A percentile compares a stretch with the other conserved stretches of the same genome.
Conservation (phyloP, 2,113 vertebrate species). For the Pseudopodoces humilis region DNA sequence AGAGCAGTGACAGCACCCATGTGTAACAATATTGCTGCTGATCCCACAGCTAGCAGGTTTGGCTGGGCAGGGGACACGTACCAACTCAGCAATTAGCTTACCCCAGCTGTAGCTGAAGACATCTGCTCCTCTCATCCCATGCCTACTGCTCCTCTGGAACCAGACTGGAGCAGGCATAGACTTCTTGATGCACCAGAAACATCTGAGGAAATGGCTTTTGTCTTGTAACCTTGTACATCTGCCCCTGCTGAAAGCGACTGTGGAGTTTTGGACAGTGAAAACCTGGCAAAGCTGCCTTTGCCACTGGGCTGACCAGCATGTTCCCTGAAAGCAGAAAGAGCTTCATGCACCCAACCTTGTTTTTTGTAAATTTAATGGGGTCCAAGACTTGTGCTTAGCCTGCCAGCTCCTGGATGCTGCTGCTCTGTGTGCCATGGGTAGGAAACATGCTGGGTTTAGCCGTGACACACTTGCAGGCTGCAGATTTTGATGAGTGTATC, state of each 20-base stretch:
- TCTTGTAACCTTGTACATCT: background rate
- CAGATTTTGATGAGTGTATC: background rate
- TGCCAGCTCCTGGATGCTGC: background rate
- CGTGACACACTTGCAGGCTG: accelerated
- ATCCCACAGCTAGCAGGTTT: background rate
- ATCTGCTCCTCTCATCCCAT: background rate
- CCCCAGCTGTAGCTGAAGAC: background rate
- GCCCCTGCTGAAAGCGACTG: background rate
- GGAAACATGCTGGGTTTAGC: accelerated
- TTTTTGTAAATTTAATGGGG: background rate
- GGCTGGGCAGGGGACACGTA: background rate
- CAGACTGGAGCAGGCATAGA: background rate
- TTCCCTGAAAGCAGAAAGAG: background rate
- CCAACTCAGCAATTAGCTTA: background rate
- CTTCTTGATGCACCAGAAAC: background rate
- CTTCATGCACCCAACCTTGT: accelerated
- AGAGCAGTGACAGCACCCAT: background rate
- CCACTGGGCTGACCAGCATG: background rate
- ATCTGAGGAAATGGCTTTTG: accelerated
- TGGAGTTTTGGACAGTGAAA: background rate
- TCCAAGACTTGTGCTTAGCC: accelerated
- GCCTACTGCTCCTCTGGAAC: background rate
- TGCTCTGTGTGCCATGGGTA: accelerated
- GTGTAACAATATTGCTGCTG: background rate
- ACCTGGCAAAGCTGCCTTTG: background rate